Conservation (phyloP, 2,888 invertebrate genomes). For the Isoperla grammatica region DNA sequence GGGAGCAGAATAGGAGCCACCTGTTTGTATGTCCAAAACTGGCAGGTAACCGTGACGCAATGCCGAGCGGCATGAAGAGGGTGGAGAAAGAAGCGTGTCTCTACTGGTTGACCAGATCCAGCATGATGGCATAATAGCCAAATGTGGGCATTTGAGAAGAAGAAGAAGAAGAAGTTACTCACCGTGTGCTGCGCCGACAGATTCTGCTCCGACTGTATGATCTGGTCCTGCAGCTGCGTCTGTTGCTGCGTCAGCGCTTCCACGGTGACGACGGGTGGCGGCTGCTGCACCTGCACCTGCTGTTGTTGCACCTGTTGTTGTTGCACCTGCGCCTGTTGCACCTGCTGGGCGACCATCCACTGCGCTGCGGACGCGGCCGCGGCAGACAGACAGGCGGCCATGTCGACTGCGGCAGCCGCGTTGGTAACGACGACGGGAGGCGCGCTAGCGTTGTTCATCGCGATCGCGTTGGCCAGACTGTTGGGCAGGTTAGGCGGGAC, state of each 20-base stretch:
- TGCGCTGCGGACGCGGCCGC: slow-evolving; percentile 27
- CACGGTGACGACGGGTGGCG: slow-evolving; percentile 39
- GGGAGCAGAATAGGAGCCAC: too few species aligned
- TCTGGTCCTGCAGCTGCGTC: slow-evolving; percentile 80
- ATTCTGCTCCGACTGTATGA: slow-evolving; percentile 93
- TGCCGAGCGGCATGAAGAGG: too few species aligned
- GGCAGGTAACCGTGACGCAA: too few species aligned
- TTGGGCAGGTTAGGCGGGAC: slow-evolving; percentile 1
- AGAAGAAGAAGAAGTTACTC: too few species aligned
- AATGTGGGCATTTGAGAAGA: too few species aligned
- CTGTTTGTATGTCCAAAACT: too few species aligned
- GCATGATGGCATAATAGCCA: too few species aligned
- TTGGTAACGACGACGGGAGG: too few species aligned
- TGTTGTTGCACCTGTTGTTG: slow-evolving; percentile 37
- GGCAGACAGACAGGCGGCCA: slow-evolving; percentile 1
- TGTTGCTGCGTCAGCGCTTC: slow-evolving; percentile 64
- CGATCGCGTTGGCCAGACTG: slow-evolving; percentile 3
- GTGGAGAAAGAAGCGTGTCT: too few species aligned
- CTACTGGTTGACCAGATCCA: too few species aligned
- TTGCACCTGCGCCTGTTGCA: slow-evolving; percentile 36
- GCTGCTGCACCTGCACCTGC: slow-evolving; percentile 45
- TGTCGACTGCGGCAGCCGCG: slow-evolving; percentile 5
- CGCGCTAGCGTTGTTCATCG: too few species aligned
- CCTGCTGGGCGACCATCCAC: slow-evolving; percentile 33
- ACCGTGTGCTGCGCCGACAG: slow-evolving; percentile 92